phyloP scores from a whole-genome alignment of 2,113 vertebrate genomes.

The Strix aluco region DNA sequence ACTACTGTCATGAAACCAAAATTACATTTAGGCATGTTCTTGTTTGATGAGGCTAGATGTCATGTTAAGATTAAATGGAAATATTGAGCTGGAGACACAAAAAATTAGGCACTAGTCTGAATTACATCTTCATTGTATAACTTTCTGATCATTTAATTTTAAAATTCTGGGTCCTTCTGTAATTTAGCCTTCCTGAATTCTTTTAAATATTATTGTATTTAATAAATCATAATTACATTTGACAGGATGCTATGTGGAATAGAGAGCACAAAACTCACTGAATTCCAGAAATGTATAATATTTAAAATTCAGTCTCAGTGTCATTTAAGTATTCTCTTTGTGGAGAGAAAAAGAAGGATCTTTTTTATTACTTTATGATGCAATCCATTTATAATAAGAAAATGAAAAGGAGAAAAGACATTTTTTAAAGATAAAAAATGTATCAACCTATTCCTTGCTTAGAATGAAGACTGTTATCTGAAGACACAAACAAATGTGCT shows the following conservation, averaged over 20 bases:
- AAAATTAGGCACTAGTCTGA: not conserved
- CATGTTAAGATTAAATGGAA: not conserved
- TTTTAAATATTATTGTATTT: not conserved
- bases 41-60: not conserved
- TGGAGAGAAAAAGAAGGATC: not conserved
- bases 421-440: not conserved
- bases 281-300: not conserved
- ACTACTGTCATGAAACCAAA: not conserved
- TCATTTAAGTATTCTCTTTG: not conserved
- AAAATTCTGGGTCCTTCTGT: not conserved
- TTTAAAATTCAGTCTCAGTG: not conserved
- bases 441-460: not conserved
- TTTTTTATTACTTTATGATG: not conserved
- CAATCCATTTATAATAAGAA: not conserved
- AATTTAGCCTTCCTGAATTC: not conserved
- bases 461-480: not conserved
- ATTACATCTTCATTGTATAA: not conserved
- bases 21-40: not conserved
- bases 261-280: not conserved
- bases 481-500: not conserved
- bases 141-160: not conserved
- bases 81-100: not conserved
- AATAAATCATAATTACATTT: not conserved
- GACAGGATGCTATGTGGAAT: not conserved
- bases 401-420: rapidly evolving